Base-by-base conservation (phyloP, 2,797 vertebrate species). In the Scarus forsteni region DNA sequence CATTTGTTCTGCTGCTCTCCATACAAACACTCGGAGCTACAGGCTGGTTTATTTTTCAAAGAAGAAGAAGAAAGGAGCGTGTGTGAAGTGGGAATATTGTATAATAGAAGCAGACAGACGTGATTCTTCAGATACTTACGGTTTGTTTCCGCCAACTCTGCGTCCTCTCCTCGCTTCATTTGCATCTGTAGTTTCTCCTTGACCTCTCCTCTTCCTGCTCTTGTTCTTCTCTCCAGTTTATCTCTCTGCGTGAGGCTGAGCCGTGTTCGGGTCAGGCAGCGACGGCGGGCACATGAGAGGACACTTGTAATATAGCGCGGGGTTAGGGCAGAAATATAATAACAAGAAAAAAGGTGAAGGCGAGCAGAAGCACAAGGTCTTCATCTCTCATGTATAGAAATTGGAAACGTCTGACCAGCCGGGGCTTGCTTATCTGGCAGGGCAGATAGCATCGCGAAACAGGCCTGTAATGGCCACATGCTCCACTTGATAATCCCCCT, bases 301-400 rank as follows among this genome's bases (percentile, higher is more conserved):
- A 74, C 57, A 73, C 83, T 79, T 89, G 86, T 92, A 76, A 89
- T 91, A 87, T 83, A 86, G 79, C 73, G 75, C 77, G 63, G 66
- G 79, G 81, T 78, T 82, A 73, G 66, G 27, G 77, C 70, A 79
- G 75, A 87, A 89, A 89, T 79, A 86, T 86, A 88, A 89, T 81
- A 92, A 84, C 70, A 89, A 68, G 70, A 73, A 81, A 85, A 80
- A 84, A 83, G 73, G 80, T 85, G 86, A 79, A 83, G 70, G 74
- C 60, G 34, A 79, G 69, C 74, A 79, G 68, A 77, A 85, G 79
- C 86, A 44, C 81, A 70, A 90, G 86, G 90, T 93, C 90, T 94
- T 95, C 93, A 93, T 93, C 89, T 92, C 89, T 88, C 92, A 94
- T 94, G 92, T 93, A 94, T 92, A 92, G 92, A 94, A 94, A 93